Conservation (phyloP, 2,888 invertebrate species). For the Microplitis manilae region DNA sequence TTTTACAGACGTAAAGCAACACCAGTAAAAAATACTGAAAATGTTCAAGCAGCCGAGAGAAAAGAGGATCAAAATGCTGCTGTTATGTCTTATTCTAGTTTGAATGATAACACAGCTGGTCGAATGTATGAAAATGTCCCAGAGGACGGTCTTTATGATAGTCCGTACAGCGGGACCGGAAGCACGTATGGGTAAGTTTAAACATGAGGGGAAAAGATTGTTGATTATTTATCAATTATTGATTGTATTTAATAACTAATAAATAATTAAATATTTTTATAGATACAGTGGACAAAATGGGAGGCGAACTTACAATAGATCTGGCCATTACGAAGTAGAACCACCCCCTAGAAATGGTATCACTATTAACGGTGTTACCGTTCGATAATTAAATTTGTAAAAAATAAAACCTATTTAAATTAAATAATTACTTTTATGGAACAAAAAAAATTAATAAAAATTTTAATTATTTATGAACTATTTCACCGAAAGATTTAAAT, state of each 20-base stretch:
- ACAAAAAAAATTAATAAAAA: not conserved
- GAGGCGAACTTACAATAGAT: constrained; percentile 65
- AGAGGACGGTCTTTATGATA: constrained; percentile 71
- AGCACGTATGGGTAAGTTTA: constrained; percentile 65
- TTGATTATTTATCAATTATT: not conserved
- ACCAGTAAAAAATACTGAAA: constrained; percentile 90
- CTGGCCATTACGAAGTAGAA: constrained; percentile 78
- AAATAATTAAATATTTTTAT: constrained; percentile 20
- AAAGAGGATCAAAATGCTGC: constrained; percentile 91
- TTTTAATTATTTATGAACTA: constrained; percentile 22
- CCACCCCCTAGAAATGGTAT: constrained; percentile 79
- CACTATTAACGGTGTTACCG: constrained; percentile 91
- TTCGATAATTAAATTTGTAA: constrained; percentile 61
- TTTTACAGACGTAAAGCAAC: constrained; percentile 83
- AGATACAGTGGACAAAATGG: constrained; percentile 63
- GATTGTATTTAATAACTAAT: too few relatives aligned
- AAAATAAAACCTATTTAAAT: constrained; percentile 5
- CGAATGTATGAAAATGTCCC: constrained; percentile 72
- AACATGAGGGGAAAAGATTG: constrained; percentile 25
- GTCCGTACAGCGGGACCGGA: constrained; percentile 67
- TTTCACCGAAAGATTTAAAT: not conserved
- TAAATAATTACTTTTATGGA: not conserved
- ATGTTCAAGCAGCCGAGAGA: constrained; percentile 87
- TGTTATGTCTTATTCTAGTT: constrained; percentile 89
- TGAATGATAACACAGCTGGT: constrained; percentile 80